phyloP scores from a whole-genome alignment of 2,888 invertebrate species.

The Lasioglossum vierecki region DNA sequence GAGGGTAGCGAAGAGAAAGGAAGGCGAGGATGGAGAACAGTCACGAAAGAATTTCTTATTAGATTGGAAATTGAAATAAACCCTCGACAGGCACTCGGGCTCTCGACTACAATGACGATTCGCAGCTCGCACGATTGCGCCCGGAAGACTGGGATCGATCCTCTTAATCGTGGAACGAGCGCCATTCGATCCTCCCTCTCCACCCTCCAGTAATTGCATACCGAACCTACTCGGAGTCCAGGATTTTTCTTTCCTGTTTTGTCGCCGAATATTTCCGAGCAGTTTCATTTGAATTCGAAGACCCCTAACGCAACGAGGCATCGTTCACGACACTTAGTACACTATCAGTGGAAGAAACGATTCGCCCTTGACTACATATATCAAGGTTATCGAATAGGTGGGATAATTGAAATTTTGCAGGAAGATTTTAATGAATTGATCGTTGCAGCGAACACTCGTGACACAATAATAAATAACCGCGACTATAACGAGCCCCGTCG shows the following conservation, averaged over 20 bases:
- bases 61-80: constrained; percentile 78
- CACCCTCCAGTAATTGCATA: constrained; percentile 50
- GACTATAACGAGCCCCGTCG: background rate
- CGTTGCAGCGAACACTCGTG: too few species aligned
- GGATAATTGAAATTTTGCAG: too few species aligned
- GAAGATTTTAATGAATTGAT: background rate
- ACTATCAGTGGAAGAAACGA: background rate
- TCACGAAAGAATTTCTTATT: constrained; percentile 78
- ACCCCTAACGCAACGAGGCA: background rate
- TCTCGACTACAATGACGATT: constrained; percentile 57
- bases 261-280: background rate
- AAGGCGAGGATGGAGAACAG: constrained; percentile 49
- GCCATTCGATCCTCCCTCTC: constrained; percentile 11
- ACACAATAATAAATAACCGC: background rate
- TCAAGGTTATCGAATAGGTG: background rate
- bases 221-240: constrained; percentile 6
- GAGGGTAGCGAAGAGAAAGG: constrained; percentile 15
- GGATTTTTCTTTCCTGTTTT: constrained; percentile 2
- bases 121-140: constrained; percentile 39
- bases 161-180: constrained; percentile 21
- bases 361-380: background rate
- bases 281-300: background rate
- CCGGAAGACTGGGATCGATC: constrained; percentile 37
- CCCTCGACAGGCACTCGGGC: constrained; percentile 44
- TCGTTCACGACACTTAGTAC: background rate